Percentiles rank a stretch among this genome's conserved stretches.
Conservation (phyloP, 2,888 invertebrate species). For the Micropterix aruncella region DNA sequence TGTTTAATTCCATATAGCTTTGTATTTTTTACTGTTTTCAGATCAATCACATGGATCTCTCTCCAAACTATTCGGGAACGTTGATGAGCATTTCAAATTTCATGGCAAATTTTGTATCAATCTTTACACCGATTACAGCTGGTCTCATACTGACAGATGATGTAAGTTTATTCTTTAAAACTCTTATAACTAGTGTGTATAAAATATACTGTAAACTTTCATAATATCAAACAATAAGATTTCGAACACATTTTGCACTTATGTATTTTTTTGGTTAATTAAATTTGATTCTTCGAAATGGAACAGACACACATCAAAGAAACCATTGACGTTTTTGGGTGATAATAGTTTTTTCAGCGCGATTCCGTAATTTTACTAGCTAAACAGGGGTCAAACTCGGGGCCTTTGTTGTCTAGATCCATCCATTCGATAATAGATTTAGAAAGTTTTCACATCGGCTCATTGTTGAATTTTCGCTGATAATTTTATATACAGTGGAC, state of each 20-base stretch:
- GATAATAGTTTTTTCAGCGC: too few species aligned
- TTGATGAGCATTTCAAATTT: slow-evolving; percentile 75
- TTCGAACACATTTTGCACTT: background rate
- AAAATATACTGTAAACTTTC: background rate
- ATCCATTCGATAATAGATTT: too few species aligned
- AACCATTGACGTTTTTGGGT: too few species aligned
- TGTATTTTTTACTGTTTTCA: slow-evolving; percentile 16
- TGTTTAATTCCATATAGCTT: background rate
- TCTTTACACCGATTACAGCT: slow-evolving; percentile 57
- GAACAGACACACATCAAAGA: too few species aligned
- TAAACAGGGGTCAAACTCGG: too few species aligned
- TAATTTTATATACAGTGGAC: too few species aligned
- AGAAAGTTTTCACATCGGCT: too few species aligned
- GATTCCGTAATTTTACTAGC: too few species aligned
- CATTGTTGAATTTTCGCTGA: too few species aligned
- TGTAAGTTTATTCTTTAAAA: slow-evolving; percentile 31
- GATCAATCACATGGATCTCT: slow-evolving; percentile 68
- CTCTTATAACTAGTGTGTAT: too few species aligned
- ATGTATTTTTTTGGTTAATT: background rate
- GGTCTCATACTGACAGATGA: slow-evolving; percentile 52
- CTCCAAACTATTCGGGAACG: slow-evolving; percentile 69
- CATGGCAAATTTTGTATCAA: slow-evolving; percentile 53
- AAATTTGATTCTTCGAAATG: background rate
- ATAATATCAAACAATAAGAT: background rate
- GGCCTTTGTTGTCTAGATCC: too few species aligned